Conservation (phyloP, 2,888 invertebrate genomes). For the Archips crataeganus region DNA sequence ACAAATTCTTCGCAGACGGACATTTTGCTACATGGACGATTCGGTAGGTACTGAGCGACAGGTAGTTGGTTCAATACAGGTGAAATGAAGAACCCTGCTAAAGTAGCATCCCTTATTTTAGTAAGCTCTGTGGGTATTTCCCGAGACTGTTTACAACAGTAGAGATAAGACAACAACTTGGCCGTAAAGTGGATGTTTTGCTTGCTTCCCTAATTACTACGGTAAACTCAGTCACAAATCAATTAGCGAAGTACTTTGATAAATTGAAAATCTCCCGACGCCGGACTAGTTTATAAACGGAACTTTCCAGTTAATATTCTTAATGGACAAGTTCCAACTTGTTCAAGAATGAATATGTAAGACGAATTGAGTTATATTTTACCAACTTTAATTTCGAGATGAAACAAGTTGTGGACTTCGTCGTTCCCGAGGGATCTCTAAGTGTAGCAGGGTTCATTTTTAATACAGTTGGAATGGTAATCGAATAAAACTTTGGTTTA, state of each 20-base stretch:
- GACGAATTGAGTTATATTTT: constrained; percentile 28
- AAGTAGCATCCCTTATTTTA: background rate
- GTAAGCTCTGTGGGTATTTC: background rate
- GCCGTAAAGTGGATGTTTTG: background rate
- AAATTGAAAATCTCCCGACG: constrained; percentile 43
- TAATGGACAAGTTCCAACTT: constrained; percentile 59
- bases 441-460: background rate
- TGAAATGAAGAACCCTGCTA: background rate
- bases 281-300: constrained; percentile 55
- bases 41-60: no score
- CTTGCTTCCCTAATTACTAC: background rate
- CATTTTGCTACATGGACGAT: no score
- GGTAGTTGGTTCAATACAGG: no score
- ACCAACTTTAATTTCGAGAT: constrained; percentile 20
- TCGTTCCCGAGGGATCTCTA: background rate
- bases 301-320: constrained; percentile 49
- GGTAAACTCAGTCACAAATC: constrained; percentile 13
- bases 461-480: background rate
- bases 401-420: constrained; percentile 19
- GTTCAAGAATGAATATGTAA: constrained; percentile 46
- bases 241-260: constrained; percentile 30
- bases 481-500: background rate
- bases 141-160: background rate
- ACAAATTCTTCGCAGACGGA: no score
- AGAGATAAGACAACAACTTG: constrained; percentile 1